Evolutionary conservation across 2,113 vertebrate genomes (phyloP).

Genomic region (Megaptera novaeangliae): DNA sequence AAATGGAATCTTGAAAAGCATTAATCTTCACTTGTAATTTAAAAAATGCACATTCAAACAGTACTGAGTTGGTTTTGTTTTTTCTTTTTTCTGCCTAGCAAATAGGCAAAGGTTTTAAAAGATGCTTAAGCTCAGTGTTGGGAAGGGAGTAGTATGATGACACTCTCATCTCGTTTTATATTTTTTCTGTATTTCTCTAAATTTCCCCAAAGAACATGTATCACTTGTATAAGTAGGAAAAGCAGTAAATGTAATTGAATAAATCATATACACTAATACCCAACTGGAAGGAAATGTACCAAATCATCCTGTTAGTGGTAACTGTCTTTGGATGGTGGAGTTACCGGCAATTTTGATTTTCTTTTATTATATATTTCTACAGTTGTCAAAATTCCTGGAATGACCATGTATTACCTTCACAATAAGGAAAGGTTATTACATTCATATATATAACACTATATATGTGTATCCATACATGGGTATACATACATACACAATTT

Average conservation of each 20-base stretch:
- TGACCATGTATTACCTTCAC: neutral
- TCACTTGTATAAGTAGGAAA: neutral
- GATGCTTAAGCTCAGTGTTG: neutral
- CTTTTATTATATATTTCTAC: neutral
- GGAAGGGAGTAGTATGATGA: neutral
- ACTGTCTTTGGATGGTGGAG: neutral
- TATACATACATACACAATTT: neutral
- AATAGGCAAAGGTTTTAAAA: constrained; percentile 13
- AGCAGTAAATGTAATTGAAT: neutral
- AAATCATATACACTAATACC: neutral
- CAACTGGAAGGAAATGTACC: neutral
- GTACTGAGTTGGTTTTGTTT: neutral
- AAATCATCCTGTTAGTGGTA: neutral
- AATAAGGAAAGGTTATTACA: neutral
- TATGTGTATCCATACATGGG: rapidly evolving
- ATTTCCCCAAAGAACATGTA: neutral
- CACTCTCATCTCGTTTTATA: neutral
- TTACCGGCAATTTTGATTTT: neutral
- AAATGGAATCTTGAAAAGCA: neutral
- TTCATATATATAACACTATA: neutral
- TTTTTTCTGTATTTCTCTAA: neutral
- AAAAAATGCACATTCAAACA: neutral
- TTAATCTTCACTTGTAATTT: neutral
- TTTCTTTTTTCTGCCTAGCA: neutral
- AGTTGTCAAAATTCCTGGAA: neutral